Evolutionary conservation across 2,888 invertebrate species (phyloP), one percentile per base, ranked within the genome.

Genomic region (Miltochrista miniata): DNA sequence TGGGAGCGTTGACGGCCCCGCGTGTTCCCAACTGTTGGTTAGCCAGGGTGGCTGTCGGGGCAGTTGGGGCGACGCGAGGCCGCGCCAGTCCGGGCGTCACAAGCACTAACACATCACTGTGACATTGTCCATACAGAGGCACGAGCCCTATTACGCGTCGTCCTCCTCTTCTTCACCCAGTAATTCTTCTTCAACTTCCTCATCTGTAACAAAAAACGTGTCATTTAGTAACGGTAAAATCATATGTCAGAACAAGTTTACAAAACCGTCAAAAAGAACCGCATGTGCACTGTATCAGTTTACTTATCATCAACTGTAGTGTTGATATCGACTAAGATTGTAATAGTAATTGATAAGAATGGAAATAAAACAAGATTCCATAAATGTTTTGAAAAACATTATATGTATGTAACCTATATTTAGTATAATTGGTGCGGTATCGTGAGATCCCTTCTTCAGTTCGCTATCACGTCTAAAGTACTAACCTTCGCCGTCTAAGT

Each of bases 41-140:
- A 66, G 70, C 72, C 76, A 70, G 79, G 74, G 74, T 69, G 72
- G 68, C 62, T 73, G 70, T 68, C 67, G 56, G 66, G 71, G 70
- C 86, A 85, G 89, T 90, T 90, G 90, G 76, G 90, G 89, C 89
- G 86, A 88, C 61, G 83, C 87, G 87, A 72, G 87, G 89, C 87
- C 90, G 85, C 80, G 79, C 81, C 81, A 78, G 78, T 82, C 83
- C 83, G 81, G 85, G 81, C 90, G 88, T 89, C 90, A 90, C 92
- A 76, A 81, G 80, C 88, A 90, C 89, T 86, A 87, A 88, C 90
- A 90, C 90, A 82, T 88, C 91, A 92, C 92, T 90, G 92, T 91
- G 91, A 92, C 91, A 92, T 91, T 89, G 91, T 92, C 92, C 92
- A 84, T 90, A 79, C 62, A 72, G 83, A 85, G 82, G 82, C 85